Conservation (phyloP, 2,113 vertebrate species). For the Zootoca vivipara region DNA sequence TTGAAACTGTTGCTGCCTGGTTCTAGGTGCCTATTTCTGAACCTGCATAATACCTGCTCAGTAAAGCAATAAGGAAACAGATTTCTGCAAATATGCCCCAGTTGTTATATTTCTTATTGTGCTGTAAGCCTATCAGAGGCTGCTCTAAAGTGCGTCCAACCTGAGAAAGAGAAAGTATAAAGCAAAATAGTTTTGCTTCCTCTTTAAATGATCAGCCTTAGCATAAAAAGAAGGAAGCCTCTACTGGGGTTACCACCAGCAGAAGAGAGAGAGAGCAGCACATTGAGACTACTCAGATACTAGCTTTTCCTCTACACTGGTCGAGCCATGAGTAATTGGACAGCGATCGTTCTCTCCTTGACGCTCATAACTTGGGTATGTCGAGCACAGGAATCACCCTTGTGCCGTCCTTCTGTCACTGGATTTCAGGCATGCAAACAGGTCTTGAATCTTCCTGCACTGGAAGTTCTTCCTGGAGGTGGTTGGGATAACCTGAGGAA, state of each 20-base stretch:
- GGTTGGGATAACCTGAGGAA: constrained; percentile 96
- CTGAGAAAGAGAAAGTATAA: background rate
- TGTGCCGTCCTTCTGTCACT: rapidly evolving
- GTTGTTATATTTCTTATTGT: background rate
- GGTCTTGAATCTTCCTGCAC: constrained; percentile 67
- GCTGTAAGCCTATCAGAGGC: background rate
- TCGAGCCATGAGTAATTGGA: constrained; percentile 56
- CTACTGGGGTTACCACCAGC: background rate
- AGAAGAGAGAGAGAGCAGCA: background rate
- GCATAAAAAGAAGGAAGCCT: constrained; percentile 20
- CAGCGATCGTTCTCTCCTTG: constrained; percentile 31
- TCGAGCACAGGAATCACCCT: background rate
- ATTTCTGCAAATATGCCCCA: background rate
- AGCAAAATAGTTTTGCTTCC: constrained; percentile 42
- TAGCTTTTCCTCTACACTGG: rapidly evolving
- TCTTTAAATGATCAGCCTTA: constrained; percentile 30
- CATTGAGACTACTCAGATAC: background rate
- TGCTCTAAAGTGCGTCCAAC: background rate
- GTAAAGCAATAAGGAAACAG: background rate
- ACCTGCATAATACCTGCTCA: background rate
- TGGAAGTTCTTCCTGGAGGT: constrained; percentile 90
- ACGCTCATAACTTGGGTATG: rapidly evolving
- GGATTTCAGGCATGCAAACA: constrained; percentile 77
- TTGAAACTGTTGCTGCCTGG: background rate
- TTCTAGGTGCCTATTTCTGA: background rate